Conservation (phyloP, 2,797 vertebrate genomes). For the Clarias laeviceps region DNA sequence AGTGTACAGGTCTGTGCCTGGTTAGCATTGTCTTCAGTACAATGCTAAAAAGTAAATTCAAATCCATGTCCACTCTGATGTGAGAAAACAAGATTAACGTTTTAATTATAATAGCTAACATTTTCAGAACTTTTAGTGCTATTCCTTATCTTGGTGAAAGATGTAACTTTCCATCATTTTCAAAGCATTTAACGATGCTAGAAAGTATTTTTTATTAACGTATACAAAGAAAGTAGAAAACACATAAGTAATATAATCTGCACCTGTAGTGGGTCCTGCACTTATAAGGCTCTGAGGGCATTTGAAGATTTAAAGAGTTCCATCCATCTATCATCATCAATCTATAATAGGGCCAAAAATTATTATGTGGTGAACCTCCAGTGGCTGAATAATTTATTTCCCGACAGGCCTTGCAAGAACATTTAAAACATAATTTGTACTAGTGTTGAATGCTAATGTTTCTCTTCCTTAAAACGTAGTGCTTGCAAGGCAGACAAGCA, state of each 20-base stretch:
- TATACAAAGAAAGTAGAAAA: neutral
- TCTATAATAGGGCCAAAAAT: neutral
- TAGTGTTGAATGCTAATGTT: no score
- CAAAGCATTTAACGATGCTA: neutral
- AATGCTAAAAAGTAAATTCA: neutral
- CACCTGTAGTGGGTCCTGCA: neutral
- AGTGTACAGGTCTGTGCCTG: no score
- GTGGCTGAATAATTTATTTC: constrained; percentile 16
- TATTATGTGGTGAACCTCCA: neutral
- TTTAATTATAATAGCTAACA: neutral
- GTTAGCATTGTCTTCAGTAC: neutral
- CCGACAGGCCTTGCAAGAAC: neutral
- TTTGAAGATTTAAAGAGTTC: neutral
- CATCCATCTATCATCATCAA: constrained; percentile 6
- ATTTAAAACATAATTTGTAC: neutral
- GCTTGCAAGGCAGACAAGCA: constrained; percentile 45
- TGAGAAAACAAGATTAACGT: neutral
- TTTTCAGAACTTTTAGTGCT: neutral
- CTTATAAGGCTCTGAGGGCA: neutral
- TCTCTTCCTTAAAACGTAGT: constrained; percentile 12
- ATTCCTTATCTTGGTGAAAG: neutral
- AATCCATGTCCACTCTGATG: neutral
- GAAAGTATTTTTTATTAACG: neutral
- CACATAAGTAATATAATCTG: neutral
- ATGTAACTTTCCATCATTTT: neutral